These are phyloP conservation scores for Villa cingulata DNA, from an alignment of 2,888 invertebrate genomes.

Conservation along the genomic window DNA sequence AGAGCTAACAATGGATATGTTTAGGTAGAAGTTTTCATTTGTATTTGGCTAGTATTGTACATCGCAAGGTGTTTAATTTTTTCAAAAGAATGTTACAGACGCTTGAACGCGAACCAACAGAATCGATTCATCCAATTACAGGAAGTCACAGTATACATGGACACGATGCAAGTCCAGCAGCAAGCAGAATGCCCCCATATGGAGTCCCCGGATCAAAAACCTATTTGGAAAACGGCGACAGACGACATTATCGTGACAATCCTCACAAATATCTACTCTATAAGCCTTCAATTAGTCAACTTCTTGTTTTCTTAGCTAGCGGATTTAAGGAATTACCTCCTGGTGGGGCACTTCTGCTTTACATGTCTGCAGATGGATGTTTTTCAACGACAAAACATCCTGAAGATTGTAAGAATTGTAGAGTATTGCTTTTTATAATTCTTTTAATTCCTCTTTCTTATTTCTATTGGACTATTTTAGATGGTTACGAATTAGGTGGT, in stretches of 20 bases:
- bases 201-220: conserved; percentile 41
- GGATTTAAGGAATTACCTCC: conserved; percentile 88
- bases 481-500: conserved; percentile 85
- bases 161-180: conserved; percentile 38
- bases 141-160: conserved; percentile 38
- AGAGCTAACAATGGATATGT: conserved; percentile 96
- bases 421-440: neutral
- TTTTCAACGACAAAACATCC: conserved; percentile 71
- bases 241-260: conserved; percentile 63
- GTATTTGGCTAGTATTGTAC: no score
- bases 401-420: conserved; percentile 60
- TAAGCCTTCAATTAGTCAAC: conserved; percentile 87
- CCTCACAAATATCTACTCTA: conserved; percentile 94
- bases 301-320: conserved; percentile 81
- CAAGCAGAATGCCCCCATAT: conserved; percentile 38
- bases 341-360: conserved; percentile 80
- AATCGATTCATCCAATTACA: conserved; percentile 51
- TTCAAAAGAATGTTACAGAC: conserved; percentile 74
- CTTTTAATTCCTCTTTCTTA: neutral
- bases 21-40: no score
- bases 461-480: conserved; percentile 34
- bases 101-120: conserved; percentile 80
- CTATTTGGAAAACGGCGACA: conserved; percentile 59
- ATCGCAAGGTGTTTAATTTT: no score
- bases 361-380: conserved; percentile 86